Conservation (phyloP, 1,140 invertebrate species). For the Psix sp. region DNA sequence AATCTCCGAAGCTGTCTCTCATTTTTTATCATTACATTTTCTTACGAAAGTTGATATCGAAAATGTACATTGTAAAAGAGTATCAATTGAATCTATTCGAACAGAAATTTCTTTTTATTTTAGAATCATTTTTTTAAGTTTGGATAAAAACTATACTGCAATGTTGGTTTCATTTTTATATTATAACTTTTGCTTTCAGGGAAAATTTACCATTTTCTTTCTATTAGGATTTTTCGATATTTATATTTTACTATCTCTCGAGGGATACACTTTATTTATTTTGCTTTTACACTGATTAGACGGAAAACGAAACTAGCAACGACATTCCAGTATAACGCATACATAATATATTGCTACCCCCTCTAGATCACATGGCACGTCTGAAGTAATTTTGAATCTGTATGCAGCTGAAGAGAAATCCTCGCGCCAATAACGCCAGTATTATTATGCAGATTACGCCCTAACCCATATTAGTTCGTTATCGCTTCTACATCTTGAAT, state of each 20-base stretch:
- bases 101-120: too few species aligned
- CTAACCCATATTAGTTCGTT: slow-evolving; percentile 76
- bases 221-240: slow-evolving; percentile 6
- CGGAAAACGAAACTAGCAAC: slow-evolving; percentile 29
- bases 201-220: too few species aligned
- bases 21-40: too few species aligned
- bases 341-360: slow-evolving; percentile 58
- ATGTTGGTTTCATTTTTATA: too few species aligned
- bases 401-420: slow-evolving; percentile 74
- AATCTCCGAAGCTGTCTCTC: too few species aligned
- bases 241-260: not conserved
- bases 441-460: slow-evolving; percentile 77
- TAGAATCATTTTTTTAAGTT: too few species aligned
- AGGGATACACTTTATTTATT: not conserved
- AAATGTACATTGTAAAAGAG: too few species aligned
- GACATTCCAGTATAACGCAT: slow-evolving; percentile 36
- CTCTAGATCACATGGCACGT: slow-evolving; percentile 58
- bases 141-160: too few species aligned
- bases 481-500: slow-evolving; percentile 74
- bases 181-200: too few species aligned
- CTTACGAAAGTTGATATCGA: too few species aligned
- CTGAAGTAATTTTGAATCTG: slow-evolving; percentile 76
- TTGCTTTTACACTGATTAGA: slow-evolving; percentile 44
- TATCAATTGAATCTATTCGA: too few species aligned
- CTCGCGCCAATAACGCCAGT: slow-evolving; percentile 71